These are phyloP conservation scores for Pelmatolapia mariae DNA, from an alignment of 2,113 vertebrate genomes.

Conservation along the genomic window DNA sequence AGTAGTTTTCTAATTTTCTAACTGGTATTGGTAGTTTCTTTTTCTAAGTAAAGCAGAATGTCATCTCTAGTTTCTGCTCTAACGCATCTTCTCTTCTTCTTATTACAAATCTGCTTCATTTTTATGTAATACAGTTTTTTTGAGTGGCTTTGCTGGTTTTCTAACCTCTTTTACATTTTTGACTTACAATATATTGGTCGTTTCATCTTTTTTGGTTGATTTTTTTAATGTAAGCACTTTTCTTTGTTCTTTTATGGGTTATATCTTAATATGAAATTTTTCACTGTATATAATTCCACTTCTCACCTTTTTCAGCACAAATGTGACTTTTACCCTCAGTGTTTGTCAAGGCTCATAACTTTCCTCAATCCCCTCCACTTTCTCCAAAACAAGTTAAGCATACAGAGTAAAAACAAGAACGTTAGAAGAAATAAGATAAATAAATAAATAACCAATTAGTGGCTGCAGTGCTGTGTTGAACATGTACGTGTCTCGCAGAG, in stretches of 20 bases:
- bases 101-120: not conserved
- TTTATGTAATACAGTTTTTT: not conserved
- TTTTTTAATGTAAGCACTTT: not conserved
- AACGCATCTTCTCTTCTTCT: not conserved
- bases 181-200: not conserved
- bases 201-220: not conserved
- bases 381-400: not conserved
- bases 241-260: not conserved
- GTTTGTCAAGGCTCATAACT: not conserved
- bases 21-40: not conserved
- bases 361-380: not conserved
- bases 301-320: not conserved
- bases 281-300: not conserved
- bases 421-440: not conserved
- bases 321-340: not conserved
- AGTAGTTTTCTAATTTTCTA: not conserved
- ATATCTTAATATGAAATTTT: not conserved
- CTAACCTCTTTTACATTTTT: not conserved
- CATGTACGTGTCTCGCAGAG: not conserved
- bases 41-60: not conserved
- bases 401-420: not conserved
- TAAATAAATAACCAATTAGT: conserved; percentile 33
- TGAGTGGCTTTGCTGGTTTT: not conserved
- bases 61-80: not conserved
- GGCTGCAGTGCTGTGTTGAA: conserved; percentile 12